A percentile compares a stretch with the other conserved stretches of the same genome.
These are phyloP conservation scores for Pectinophora gossypiella DNA, from an alignment of 1,140 invertebrate genomes.

Conservation along the genomic window DNA sequence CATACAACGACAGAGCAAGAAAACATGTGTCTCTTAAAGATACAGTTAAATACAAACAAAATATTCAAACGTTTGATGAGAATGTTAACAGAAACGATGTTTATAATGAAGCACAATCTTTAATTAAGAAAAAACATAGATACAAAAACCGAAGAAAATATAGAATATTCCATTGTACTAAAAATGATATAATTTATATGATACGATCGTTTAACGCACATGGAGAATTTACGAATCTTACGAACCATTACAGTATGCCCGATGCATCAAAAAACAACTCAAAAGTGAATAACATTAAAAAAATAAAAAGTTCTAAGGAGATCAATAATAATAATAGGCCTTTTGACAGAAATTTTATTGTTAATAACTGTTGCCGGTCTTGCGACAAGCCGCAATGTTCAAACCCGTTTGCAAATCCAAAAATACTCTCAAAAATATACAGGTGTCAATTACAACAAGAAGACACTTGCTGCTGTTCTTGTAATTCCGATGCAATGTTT, in stretches of 20 bases:
- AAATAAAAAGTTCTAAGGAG: background rate
- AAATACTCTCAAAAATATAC: slow-evolving; percentile 29
- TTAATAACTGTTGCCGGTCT: background rate
- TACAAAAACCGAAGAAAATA: background rate
- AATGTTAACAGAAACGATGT: background rate
- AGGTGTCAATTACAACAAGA: slow-evolving; percentile 41
- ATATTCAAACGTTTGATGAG: background rate
- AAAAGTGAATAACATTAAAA: background rate
- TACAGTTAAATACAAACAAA: background rate
- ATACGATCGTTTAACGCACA: background rate
- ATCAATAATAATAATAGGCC: background rate
- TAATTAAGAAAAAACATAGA: background rate
- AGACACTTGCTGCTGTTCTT: slow-evolving; percentile 47
- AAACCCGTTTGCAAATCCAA: slow-evolving; percentile 6
- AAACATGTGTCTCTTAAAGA: too few species aligned
- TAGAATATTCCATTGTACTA: background rate
- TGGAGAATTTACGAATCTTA: background rate
- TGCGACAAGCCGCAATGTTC: background rate
- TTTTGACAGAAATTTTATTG: background rate
- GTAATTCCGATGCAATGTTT: slow-evolving; percentile 57
- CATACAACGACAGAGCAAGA: too few species aligned
- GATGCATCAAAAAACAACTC: background rate
- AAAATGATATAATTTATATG: background rate
- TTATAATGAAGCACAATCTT: background rate
- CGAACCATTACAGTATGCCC: background rate